These are phyloP conservation scores for Dione vanillae DNA, from an alignment of 2,888 invertebrate species.

Conservation along the genomic window DNA sequence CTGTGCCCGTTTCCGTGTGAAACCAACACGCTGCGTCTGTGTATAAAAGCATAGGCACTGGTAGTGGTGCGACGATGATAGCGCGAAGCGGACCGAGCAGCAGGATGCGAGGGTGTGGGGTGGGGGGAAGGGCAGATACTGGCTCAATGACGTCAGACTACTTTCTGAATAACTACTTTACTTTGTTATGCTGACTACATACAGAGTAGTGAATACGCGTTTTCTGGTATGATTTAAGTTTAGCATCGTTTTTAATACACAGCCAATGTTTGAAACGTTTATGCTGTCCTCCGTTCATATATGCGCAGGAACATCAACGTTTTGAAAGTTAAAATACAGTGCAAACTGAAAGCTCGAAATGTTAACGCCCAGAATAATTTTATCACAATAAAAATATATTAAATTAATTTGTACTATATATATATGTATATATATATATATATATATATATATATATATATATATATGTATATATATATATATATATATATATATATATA, in stretches of 20 bases:
- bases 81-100: slow-evolving; percentile 57
- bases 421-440: no score
- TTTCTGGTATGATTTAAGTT: slow-evolving; percentile 15
- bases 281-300: no score
- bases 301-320: no score
- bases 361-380: background rate
- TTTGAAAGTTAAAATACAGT: background rate
- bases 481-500: no score
- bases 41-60: slow-evolving; percentile 57
- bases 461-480: no score
- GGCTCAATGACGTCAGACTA: slow-evolving; percentile 77
- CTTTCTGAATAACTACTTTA: slow-evolving; percentile 70
- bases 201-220: slow-evolving; percentile 30
- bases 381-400: no score
- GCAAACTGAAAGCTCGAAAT: background rate
- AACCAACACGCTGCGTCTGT: slow-evolving; percentile 78
- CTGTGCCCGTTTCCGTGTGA: slow-evolving; percentile 84
- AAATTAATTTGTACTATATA: no score
- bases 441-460: no score
- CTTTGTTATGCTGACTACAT: slow-evolving; percentile 44
- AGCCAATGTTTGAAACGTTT: background rate
- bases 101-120: slow-evolving; percentile 54
- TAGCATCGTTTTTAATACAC: background rate
- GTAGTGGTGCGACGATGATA: slow-evolving; percentile 52
- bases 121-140: slow-evolving; percentile 60